phyloP scores from a whole-genome alignment of 2,113 vertebrate species.

The Silurus glanis region DNA sequence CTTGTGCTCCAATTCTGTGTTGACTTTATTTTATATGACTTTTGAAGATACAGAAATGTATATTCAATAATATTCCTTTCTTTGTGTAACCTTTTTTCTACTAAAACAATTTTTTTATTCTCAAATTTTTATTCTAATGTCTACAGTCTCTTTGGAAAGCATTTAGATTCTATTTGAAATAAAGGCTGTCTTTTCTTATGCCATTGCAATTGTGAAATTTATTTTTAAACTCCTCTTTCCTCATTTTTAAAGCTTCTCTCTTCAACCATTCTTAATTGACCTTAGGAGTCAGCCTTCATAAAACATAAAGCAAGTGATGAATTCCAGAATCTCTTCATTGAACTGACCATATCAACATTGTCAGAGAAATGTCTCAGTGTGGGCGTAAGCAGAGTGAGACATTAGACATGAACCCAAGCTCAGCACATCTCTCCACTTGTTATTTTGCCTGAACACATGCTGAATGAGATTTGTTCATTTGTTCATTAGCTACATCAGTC shows the following conservation, averaged over 20 bases:
- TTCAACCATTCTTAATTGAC: constrained; percentile 42
- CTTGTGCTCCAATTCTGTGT: background rate
- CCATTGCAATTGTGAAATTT: background rate
- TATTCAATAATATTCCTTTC: constrained; percentile 9
- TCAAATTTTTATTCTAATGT: too few relatives aligned
- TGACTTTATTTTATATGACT: constrained; percentile 32
- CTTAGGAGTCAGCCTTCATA: constrained; percentile 28
- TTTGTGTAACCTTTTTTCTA: constrained; percentile 12
- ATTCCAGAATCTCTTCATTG: constrained; percentile 50
- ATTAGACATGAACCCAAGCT: constrained; percentile 26
- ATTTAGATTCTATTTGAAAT: background rate
- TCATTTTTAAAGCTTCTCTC: constrained; percentile 23
- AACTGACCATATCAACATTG: constrained; percentile 55
- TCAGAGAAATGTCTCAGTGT: constrained; percentile 41
- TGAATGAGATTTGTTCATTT: constrained; percentile 10
- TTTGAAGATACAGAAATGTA: constrained; percentile 22
- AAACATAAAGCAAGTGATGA: constrained; percentile 47
- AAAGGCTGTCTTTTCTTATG: background rate
- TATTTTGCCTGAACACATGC: background rate
- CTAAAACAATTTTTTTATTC: background rate
- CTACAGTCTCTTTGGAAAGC: background rate
- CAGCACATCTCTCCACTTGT: constrained; percentile 13
- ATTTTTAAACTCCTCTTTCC: background rate
- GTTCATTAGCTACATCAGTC: constrained; percentile 36
- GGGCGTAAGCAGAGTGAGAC: constrained; percentile 8